Percentiles rank a stretch among this genome's conserved stretches.
Conservation (phyloP, 2,797 vertebrate genomes). For the Bradypodion pumilum region DNA sequence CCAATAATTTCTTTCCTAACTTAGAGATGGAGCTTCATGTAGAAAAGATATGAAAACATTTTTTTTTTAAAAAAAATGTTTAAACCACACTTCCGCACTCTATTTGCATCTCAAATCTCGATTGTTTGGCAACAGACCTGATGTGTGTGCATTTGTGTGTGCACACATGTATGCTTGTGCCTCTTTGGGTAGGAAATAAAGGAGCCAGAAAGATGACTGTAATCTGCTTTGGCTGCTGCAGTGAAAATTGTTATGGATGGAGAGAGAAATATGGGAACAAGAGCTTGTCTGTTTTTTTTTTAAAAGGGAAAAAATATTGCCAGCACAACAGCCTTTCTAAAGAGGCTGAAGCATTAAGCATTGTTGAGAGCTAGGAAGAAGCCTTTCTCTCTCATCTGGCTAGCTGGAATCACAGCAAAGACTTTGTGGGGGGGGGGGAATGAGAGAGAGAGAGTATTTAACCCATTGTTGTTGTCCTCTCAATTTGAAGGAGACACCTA, state of each 20-base stretch:
- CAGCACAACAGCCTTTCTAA: slow-evolving; percentile 42
- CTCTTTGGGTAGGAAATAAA: slow-evolving; percentile 27
- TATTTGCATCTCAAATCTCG: neutral
- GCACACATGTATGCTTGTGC: neutral
- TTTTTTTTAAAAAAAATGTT: neutral
- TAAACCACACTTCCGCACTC: neutral
- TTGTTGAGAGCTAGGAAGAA: slow-evolving; percentile 17
- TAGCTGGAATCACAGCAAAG: slow-evolving; percentile 53
- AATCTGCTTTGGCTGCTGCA: slow-evolving; percentile 53
- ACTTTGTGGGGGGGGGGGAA: slow-evolving; percentile 30
- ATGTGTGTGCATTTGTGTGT: neutral
- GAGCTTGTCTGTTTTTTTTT: neutral
- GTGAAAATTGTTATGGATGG: slow-evolving; percentile 21
- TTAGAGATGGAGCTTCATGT: slow-evolving; percentile 21
- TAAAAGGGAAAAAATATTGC: neutral
- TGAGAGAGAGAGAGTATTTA: slow-evolving; percentile 48
- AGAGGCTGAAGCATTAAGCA: slow-evolving; percentile 33
- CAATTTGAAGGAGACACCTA: neutral
- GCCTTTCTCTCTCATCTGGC: slow-evolving; percentile 26
- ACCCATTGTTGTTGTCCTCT: slow-evolving; percentile 28
- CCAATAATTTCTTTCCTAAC: neutral
- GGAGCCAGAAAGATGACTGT: slow-evolving; percentile 37
- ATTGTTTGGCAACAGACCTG: neutral
- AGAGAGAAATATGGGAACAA: slow-evolving; percentile 11
- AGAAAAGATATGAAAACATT: neutral